A percentile compares a stretch with the other conserved stretches of the same genome.
These are phyloP conservation scores for Delia radicum DNA, from an alignment of 1,140 invertebrate genomes.

Conservation along the genomic window DNA sequence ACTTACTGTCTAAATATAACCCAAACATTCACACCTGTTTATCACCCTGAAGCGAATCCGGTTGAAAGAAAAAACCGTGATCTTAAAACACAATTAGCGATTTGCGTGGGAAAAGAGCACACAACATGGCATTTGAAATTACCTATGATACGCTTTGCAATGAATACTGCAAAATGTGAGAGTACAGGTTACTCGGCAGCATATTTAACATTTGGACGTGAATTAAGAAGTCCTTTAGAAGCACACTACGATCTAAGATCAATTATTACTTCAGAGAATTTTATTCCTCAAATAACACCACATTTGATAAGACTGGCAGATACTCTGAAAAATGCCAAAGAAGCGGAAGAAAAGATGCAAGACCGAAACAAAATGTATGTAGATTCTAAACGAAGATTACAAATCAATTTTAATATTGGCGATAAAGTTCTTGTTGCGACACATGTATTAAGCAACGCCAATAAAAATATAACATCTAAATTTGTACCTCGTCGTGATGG, in stretches of 20 bases:
- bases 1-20: background rate
- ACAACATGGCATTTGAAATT: conserved; percentile 47
- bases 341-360: background rate
- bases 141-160: conserved; percentile 10
- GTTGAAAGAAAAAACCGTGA: conserved; percentile 28
- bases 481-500: conserved; percentile 7
- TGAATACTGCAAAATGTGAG: conserved; percentile 17
- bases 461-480: background rate
- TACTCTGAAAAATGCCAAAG: background rate
- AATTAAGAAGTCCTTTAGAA: background rate
- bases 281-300: too few species aligned
- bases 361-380: background rate
- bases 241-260: background rate
- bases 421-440: conserved; percentile 1
- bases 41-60: background rate
- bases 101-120: conserved; percentile 47
- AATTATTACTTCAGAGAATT: background rate
- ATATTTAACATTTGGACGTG: conserved; percentile 50
- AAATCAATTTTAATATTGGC: background rate
- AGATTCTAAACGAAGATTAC: background rate
- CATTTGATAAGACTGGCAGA: background rate
- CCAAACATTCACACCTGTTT: background rate
- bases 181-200: conserved; percentile 38
- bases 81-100: conserved; percentile 48
- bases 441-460: conserved; percentile 7